Base-by-base conservation (phyloP, 30 jellyfish, hydroid and myxozoan species). In the Hydra vulgaris region DNA sequence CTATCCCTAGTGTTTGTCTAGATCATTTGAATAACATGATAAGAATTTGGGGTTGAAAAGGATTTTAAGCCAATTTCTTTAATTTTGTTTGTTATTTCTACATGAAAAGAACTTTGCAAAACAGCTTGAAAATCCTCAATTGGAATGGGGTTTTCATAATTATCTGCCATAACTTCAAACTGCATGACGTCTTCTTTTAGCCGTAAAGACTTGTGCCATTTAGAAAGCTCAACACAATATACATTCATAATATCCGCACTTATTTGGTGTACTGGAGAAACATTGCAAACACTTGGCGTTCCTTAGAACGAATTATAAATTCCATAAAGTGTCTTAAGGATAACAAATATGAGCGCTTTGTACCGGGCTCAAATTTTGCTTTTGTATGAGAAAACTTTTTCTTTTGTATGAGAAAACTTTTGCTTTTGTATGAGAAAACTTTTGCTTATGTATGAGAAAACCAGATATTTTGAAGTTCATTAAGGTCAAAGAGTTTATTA, bases 301-400 rank as follows among this genome's bases (percentile, higher is more conserved):
- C 4, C 15, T 69, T 69, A 1, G 76, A 69, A 8, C 76, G 76
- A 1, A 69, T 69, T 15, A 69, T 19, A 69, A 69, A 69, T 1
- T 69, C 76, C 76, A 69, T 69, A 69, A 69, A 69, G 15, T 69
- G 76, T 69, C 76, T 15, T 69, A 69, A 69, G 4, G 76, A 19
- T 24, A 69, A 69, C 27, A 69, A 23, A 23, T 69, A 69, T 21
- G 76, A 69, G 8, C 76, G 76, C 27, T 19, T 69, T 69, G 76
- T 69, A 69, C 76, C 76, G 15, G 76, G 76, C 15, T 69, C 76
- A 23, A 19, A 69, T 15, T 69, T 69, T 24, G 8, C 27, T 15
- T 69, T 69, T 1, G 76, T 15, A 69, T 69, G 76, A 40, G 61
- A 12, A n/a, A 23, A 19, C 5, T 15, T 69, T 69, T 24, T 1